Evolutionary conservation across 2,797 vertebrate genomes (phyloP).

Genomic region (Hemibagrus guttatus): DNA sequence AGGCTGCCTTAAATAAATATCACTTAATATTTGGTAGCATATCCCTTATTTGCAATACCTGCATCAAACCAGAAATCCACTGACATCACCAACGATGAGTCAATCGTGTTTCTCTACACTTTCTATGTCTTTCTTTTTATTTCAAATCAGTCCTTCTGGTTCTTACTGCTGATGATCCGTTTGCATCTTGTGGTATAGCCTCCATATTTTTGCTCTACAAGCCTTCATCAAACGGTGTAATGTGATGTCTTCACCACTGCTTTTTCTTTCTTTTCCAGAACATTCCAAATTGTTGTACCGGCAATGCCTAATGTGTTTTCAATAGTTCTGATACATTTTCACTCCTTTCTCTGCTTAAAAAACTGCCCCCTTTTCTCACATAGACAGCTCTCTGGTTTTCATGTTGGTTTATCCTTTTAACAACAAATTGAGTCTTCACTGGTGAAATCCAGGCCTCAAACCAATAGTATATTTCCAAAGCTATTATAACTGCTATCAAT

Average conservation of each 20-base stretch:
- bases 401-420: background rate
- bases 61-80: background rate
- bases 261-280: background rate
- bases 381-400: background rate
- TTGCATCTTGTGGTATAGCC: background rate
- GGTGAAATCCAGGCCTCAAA: background rate
- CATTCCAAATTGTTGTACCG: background rate
- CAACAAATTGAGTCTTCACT: background rate
- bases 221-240: background rate
- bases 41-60: background rate
- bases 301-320: background rate
- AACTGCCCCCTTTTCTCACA: too few species aligned
- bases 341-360: background rate
- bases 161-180: background rate
- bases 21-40: background rate
- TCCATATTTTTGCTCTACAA: background rate
- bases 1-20: background rate
- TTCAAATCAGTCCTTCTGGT: background rate
- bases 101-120: background rate
- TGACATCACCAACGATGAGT: background rate
- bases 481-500: background rate
- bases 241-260: background rate
- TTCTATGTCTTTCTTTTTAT: background rate
- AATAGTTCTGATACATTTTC: background rate
- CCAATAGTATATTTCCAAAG: background rate